Conservation (phyloP, 1,140 invertebrate genomes). For the Euglossa dilemma region DNA sequence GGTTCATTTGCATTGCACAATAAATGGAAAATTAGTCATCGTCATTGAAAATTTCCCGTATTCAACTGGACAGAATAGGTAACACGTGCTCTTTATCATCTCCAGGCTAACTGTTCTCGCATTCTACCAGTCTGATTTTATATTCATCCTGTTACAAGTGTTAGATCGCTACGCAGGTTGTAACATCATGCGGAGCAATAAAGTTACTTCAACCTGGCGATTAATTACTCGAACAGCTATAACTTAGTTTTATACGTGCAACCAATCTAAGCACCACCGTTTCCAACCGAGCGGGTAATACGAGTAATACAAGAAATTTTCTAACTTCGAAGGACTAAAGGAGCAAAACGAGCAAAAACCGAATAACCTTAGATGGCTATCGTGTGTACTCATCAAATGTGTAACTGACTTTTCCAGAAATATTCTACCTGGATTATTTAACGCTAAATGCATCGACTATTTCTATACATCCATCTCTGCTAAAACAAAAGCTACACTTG, state of each 20-base stretch:
- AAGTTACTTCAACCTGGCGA: background rate
- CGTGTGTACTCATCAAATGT: too few relatives aligned
- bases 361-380: background rate
- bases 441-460: too few relatives aligned
- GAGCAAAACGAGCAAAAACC: background rate
- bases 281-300: background rate
- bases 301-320: background rate
- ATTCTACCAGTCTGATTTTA: background rate
- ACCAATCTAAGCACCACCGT: background rate
- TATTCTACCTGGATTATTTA: too few relatives aligned
- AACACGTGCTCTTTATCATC: background rate
- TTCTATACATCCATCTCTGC: too few relatives aligned
- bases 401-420: too few relatives aligned
- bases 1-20: background rate
- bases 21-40: background rate
- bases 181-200: conserved; percentile 2
- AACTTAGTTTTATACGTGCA: background rate
- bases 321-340: background rate
- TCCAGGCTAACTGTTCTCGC: background rate
- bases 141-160: conserved; percentile 7
- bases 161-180: background rate
- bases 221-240: background rate
- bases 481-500: too few relatives aligned
- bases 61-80: background rate
- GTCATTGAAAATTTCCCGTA: background rate